Conservation (phyloP, 2,888 invertebrate genomes). For the Hirtodrosophila duncani region DNA sequence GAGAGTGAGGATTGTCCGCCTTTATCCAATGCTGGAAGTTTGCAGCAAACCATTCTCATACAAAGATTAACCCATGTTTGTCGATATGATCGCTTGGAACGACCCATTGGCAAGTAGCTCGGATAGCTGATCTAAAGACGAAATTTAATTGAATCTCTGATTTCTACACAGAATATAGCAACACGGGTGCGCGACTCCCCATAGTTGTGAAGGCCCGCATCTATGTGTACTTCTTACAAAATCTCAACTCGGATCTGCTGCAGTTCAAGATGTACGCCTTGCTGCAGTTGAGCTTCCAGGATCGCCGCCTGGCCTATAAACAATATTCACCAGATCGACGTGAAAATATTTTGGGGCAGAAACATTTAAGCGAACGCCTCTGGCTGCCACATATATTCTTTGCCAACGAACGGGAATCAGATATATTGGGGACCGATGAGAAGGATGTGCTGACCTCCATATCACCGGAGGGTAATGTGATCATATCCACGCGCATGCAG, state of each 20-base stretch:
- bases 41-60: slow-evolving; percentile 75
- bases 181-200: slow-evolving; percentile 54
- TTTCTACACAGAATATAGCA: slow-evolving; percentile 31
- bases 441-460: slow-evolving; percentile 74
- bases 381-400: slow-evolving; percentile 75
- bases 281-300: slow-evolving; percentile 67
- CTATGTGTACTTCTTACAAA: slow-evolving; percentile 73
- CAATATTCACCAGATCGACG: slow-evolving; percentile 56
- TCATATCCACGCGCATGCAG: slow-evolving; percentile 68
- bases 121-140: neutral
- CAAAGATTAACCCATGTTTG: slow-evolving; percentile 76
- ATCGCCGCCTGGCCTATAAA: slow-evolving; percentile 64
- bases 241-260: slow-evolving; percentile 72
- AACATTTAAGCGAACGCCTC: slow-evolving; percentile 72
- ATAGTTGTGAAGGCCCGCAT: slow-evolving; percentile 69
- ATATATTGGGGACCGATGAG: slow-evolving; percentile 73
- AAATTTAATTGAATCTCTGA: neutral
- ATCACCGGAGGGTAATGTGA: slow-evolving; percentile 70
- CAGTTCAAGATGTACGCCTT: slow-evolving; percentile 72
- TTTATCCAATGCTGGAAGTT: slow-evolving; percentile 64
- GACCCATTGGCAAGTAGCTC: slow-evolving; percentile 66
- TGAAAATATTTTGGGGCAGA: slow-evolving; percentile 71
- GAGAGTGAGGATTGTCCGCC: slow-evolving; percentile 72
- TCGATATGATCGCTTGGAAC: slow-evolving; percentile 75
- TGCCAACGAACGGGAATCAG: slow-evolving; percentile 72